A percentile compares a stretch with the other conserved stretches of the same genome.
These are phyloP conservation scores for Phainopepla nitens DNA, from an alignment of 2,113 vertebrate genomes.

Conservation along the genomic window DNA sequence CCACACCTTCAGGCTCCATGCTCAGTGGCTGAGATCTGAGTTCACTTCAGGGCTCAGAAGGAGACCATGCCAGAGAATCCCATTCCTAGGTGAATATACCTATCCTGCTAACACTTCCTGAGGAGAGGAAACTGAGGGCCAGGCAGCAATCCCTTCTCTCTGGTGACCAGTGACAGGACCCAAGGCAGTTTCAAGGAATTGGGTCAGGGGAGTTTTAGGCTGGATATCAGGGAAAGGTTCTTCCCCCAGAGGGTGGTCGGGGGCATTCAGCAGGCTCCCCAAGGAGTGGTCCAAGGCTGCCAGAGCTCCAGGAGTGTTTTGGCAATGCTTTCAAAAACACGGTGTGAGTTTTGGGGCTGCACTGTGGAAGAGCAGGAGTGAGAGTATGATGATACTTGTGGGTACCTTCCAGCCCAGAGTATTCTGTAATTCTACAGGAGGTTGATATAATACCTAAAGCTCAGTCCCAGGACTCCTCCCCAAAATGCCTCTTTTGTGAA, in stretches of 20 bases:
- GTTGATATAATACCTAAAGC: accelerated
- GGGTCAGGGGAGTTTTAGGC: neutral
- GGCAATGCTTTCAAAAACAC: neutral
- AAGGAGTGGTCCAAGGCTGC: neutral
- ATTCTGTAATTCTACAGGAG: neutral
- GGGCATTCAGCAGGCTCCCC: neutral
- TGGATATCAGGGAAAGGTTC: neutral
- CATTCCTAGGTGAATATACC: neutral
- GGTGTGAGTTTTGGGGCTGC: neutral
- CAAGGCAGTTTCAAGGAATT: neutral
- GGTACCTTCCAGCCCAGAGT: neutral
- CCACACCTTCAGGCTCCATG: neutral
- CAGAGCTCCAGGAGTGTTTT: neutral
- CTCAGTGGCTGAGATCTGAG: accelerated
- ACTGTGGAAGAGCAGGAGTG: neutral
- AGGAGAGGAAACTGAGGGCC: neutral
- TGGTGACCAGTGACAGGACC: neutral
- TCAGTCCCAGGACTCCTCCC: neutral
- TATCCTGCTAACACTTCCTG: no score
- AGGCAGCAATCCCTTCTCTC: neutral
- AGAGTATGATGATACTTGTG: neutral
- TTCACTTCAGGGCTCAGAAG: neutral
- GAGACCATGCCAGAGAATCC: neutral
- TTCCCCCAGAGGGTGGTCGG: accelerated
- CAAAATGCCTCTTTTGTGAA: neutral